These are phyloP conservation scores for Nasonia longicornis DNA, from an alignment of 1,140 invertebrate species.

Conservation along the genomic window DNA sequence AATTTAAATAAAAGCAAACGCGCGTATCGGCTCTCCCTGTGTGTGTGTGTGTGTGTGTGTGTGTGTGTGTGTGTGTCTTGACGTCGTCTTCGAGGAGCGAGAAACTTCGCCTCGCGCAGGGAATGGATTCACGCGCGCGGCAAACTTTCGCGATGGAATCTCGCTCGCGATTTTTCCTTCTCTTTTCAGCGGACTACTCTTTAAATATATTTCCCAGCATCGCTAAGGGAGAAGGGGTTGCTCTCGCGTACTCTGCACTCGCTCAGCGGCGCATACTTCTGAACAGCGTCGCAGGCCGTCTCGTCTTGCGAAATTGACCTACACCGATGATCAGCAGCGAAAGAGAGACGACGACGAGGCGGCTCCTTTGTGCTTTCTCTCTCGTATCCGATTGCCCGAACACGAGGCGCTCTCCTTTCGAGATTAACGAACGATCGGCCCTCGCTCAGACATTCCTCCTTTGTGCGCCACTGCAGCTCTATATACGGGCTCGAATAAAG, in stretches of 20 bases:
- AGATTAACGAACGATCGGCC: constrained; percentile 61
- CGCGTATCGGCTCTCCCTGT: constrained; percentile 53
- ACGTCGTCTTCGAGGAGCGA: background rate
- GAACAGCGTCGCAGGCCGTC: background rate
- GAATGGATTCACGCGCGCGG: constrained; percentile 21
- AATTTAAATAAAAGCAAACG: constrained; percentile 71
- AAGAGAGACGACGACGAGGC: too few species aligned
- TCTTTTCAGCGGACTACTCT: background rate
- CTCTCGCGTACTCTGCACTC: background rate
- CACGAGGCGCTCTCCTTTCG: constrained; percentile 50
- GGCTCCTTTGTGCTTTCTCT: constrained; percentile 32
- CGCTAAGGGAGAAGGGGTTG: background rate
- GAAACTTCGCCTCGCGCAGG: constrained; percentile 1
- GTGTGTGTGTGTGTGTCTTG: background rate
- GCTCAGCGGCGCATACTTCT: background rate
- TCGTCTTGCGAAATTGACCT: constrained; percentile 55
- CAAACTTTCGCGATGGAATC: constrained; percentile 30
- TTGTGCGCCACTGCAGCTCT: constrained; percentile 48
- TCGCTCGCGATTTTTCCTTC: background rate
- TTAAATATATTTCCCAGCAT: background rate
- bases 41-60: background rate
- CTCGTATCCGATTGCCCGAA: constrained; percentile 60
- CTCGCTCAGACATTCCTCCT: constrained; percentile 54
- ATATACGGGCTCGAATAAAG: constrained; percentile 38
- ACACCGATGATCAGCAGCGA: constrained; percentile 17